phyloP scores from a whole-genome alignment of 2,888 invertebrate species.

The Hybos culiciformis region DNA sequence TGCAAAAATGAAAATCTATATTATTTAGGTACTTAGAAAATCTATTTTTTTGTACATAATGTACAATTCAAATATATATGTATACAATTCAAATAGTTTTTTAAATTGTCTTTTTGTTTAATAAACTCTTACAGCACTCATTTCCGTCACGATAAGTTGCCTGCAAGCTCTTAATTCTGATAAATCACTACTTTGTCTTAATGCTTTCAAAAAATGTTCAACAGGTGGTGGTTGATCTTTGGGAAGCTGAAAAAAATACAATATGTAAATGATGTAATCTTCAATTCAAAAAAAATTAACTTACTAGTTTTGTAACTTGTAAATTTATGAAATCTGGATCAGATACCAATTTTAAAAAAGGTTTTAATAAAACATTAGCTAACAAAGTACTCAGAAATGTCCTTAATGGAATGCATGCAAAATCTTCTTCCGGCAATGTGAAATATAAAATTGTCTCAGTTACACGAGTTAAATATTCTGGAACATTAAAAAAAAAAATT shows the following conservation, averaged over 20 bases:
- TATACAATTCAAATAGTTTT: no score
- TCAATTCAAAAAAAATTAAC: not conserved
- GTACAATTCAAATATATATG: no score
- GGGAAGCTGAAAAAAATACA: constrained; percentile 10
- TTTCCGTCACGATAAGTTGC: constrained; percentile 18
- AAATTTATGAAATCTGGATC: constrained; percentile 20
- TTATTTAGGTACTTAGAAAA: no score
- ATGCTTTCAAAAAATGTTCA: constrained; percentile 16
- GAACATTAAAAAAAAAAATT: not conserved
- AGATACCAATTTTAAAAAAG: constrained; percentile 14
- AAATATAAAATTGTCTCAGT: constrained; percentile 18
- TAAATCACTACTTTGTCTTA: constrained; percentile 16
- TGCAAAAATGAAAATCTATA: not conserved
- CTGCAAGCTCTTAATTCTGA: constrained; percentile 17
- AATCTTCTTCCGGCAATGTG: constrained; percentile 17
- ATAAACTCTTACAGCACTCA: constrained; percentile 13
- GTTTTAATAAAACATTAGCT: constrained; percentile 17
- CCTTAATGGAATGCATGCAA: constrained; percentile 17
- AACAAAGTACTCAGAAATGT: constrained; percentile 17
- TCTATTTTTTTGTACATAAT: no score
- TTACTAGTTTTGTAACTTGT: constrained; percentile 16
- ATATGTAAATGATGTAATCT: no score
- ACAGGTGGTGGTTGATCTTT: constrained; percentile 18
- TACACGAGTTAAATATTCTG: constrained; percentile 16
- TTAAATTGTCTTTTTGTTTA: not conserved